Percentiles rank a stretch among this genome's conserved stretches.
Conservation (phyloP, 1,140 invertebrate genomes). For the Drosophila biarmipes region DNA sequence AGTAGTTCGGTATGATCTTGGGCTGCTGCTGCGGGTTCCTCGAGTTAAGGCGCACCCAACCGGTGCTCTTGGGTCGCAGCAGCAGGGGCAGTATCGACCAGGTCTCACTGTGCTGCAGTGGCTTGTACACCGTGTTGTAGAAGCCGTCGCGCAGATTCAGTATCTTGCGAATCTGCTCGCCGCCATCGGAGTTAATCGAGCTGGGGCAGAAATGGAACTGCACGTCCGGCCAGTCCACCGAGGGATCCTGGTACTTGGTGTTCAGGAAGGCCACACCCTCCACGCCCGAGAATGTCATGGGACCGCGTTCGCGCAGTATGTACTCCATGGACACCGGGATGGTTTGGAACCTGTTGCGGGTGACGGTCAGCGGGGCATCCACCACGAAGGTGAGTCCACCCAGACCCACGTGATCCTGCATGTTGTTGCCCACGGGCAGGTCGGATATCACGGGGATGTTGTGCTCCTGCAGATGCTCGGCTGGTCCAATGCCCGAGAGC, state of each 20-base stretch:
- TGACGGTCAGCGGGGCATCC: conserved; percentile 92
- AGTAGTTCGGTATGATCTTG: conserved; percentile 96
- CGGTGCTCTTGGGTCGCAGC: conserved; percentile 92
- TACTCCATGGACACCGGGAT: conserved; percentile 92
- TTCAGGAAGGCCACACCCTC: conserved; percentile 94
- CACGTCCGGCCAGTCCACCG: conserved; percentile 92
- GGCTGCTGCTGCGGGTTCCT: conserved; percentile 93
- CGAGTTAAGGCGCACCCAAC: conserved; percentile 91
- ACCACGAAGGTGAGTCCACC: conserved; percentile 93
- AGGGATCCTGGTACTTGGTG: conserved; percentile 91
- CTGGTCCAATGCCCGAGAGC: conserved; percentile 94
- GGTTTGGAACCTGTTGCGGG: conserved; percentile 91
- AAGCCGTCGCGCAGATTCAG: conserved; percentile 91
- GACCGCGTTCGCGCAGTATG: conserved; percentile 91
- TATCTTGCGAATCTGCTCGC: conserved; percentile 90
- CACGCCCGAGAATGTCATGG: conserved; percentile 92
- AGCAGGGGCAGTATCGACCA: conserved; percentile 93
- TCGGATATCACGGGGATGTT: conserved; percentile 91
- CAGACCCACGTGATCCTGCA: conserved; percentile 90
- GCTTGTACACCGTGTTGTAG: conserved; percentile 94
- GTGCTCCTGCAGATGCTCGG: conserved; percentile 90
- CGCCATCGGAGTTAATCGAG: conserved; percentile 92
- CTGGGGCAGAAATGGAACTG: conserved; percentile 94
- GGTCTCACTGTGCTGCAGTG: conserved; percentile 90
- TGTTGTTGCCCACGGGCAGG: conserved; percentile 91